A percentile compares a stretch with the other conserved stretches of the same genome.
phyloP scores from a whole-genome alignment of 2,113 vertebrate genomes.

The Lophochroa leadbeateri region DNA sequence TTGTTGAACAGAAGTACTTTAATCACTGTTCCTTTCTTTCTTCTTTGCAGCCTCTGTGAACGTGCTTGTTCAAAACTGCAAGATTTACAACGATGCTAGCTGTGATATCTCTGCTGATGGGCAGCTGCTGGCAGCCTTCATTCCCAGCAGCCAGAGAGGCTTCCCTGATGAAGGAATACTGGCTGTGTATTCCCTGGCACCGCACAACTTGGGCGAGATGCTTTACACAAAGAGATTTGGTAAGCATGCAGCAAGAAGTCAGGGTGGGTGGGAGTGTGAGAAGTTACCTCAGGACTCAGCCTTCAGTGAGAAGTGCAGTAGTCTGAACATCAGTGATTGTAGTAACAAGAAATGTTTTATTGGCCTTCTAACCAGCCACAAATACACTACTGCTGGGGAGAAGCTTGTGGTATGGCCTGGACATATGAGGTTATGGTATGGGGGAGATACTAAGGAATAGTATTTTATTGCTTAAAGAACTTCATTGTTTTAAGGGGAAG shows the following conservation, averaged over 20 bases:
- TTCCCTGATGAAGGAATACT: conserved; percentile 97
- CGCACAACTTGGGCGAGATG: conserved; percentile 99
- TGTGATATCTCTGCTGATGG: conserved; percentile 98
- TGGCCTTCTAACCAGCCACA: neutral
- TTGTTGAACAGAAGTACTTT: neutral
- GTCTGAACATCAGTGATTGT: neutral
- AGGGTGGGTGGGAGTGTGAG: neutral
- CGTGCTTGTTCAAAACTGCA: conserved; percentile 98
- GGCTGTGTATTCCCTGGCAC: conserved; percentile 95
- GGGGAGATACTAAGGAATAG: neutral
- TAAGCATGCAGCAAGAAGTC: conserved; percentile 69
- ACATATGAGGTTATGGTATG: neutral
- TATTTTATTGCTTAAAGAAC: neutral
- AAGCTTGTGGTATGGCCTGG: neutral
- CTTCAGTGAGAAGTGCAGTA: neutral
- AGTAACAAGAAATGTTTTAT: neutral
- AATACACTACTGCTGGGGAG: neutral
- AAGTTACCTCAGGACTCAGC: neutral
- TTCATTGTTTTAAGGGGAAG: neutral
- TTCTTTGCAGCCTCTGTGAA: conserved; percentile 88
- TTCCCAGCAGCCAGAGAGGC: conserved; percentile 96
- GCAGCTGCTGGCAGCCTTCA: conserved; percentile 95
- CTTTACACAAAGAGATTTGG: conserved; percentile 98
- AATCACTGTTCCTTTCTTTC: neutral
- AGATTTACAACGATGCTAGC: conserved; percentile 98